Evolutionary conservation across 2,797 vertebrate genomes (phyloP), one percentile per base, ranked within the genome.

Genomic region (Arrhamphus sclerolepis): DNA sequence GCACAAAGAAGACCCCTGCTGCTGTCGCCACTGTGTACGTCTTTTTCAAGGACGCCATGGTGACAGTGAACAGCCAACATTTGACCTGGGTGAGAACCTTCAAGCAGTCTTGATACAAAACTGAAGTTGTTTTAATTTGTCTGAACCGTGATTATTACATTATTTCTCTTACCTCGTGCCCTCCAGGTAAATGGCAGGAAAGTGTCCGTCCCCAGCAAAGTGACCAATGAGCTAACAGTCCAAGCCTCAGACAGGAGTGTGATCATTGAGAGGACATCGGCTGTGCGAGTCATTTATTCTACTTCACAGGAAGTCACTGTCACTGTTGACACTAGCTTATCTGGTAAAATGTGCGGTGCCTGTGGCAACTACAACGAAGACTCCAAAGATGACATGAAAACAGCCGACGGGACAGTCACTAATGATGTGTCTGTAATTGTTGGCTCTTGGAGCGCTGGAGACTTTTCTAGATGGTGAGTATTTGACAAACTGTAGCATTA

Each of bases 331-430:
- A 20, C 48, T 0, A 60, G 24, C 29, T 79, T 93, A n/a, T 68
- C 70, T 0, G 74, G 73, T 22, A 69, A 72, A 58, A 58, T 93
- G 56, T 94, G 93, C 3, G 92, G 93, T 0, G 90, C 90, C 48
- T 94, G 94, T n/a, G 93, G 93, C 42, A 94, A 94, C 87, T 93
- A 90, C 63, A 92, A 93, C 0, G 47, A 85, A 11, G 26, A 92
- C 58, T 39, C 49, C 38, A 62, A 66, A 47, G 92, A 93, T 46
- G 91, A 95, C 40, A 47, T 89, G 77, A 74, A 0, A 42, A 62
- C 70, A 0, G 77, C 89, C 43, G 60, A 81, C 44, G 89, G 84
- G 21, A 81, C 77, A 58, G 61, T 65, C 20, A 58, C 77, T 28
- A 46, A 60, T 1, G 68, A 80, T 17, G 56, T 92, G 34, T 55